phyloP scores from a whole-genome alignment of 1,140 invertebrate species.

The Diplogasteroides magnus region DNA sequence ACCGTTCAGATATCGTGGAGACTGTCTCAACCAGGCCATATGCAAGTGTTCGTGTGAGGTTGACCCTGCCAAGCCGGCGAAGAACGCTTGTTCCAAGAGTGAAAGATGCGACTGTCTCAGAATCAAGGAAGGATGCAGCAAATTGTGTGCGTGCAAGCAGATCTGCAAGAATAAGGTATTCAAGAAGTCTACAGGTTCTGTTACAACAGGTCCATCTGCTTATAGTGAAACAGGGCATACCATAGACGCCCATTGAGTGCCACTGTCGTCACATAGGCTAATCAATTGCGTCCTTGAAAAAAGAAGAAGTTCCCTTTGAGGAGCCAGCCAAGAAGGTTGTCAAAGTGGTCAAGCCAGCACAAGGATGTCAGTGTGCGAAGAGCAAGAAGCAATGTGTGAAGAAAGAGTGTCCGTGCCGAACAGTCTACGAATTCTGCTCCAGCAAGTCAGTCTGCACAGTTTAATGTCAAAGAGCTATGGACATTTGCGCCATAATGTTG shows the following conservation, averaged over 20 bases:
- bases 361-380: conserved; percentile 53
- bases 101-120: conserved; percentile 53
- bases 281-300: too few relatives aligned
- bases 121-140: conserved; percentile 54
- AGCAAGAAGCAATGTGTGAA: conserved; percentile 55
- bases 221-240: conserved; percentile 1
- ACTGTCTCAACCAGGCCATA: conserved; percentile 54
- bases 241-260: too few relatives aligned
- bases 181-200: too few relatives aligned
- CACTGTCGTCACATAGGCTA: too few relatives aligned
- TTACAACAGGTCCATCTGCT: too few relatives aligned
- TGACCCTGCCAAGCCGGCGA: conserved; percentile 55
- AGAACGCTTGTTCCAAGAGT: conserved; percentile 52
- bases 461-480: conserved; percentile 17
- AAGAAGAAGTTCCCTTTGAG: conserved; percentile 2
- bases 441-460: conserved; percentile 31
- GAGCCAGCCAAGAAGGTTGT: conserved; percentile 47
- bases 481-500: too few relatives aligned
- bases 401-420: conserved; percentile 52
- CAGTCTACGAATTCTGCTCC: conserved; percentile 54
- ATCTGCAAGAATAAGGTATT: conserved; percentile 54
- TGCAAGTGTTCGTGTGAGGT: conserved; percentile 56
- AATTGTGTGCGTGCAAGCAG: conserved; percentile 54
- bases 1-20: conserved; percentile 50
- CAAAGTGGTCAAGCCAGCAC: conserved; percentile 47